A percentile compares a stretch with the other conserved stretches of the same genome.
These are phyloP conservation scores for Trinorchestia longiramus DNA, from an alignment of 1,140 invertebrate genomes.

Conservation along the genomic window DNA sequence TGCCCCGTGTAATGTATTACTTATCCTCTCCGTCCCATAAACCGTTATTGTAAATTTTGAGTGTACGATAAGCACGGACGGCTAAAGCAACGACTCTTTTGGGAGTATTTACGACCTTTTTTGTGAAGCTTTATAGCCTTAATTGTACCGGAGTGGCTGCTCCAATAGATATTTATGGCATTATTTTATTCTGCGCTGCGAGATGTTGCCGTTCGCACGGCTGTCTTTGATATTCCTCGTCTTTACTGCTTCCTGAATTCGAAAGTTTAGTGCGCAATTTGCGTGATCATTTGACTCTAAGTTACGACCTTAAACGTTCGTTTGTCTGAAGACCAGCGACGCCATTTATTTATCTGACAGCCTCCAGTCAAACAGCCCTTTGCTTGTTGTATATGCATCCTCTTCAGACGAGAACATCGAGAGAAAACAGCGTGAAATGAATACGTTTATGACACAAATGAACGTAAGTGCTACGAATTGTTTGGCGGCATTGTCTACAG, in stretches of 20 bases:
- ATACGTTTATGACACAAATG: background rate
- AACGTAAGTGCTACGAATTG: background rate
- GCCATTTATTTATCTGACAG: background rate
- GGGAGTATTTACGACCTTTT: constrained; percentile 33
- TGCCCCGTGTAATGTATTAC: background rate
- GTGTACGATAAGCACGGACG: background rate
- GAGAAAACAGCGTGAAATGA: background rate
- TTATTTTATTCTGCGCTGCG: background rate
- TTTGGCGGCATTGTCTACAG: background rate
- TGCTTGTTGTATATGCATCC: background rate
- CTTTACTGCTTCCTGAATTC: constrained; percentile 33
- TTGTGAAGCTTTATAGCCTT: constrained; percentile 15
- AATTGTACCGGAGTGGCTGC: constrained; percentile 19
- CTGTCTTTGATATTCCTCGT: background rate
- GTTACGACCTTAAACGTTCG: constrained; percentile 20
- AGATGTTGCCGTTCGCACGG: constrained; percentile 19
- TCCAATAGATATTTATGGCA: constrained; percentile 26
- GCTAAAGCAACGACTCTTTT: background rate
- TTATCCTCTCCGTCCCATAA: background rate
- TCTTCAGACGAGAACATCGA: background rate
- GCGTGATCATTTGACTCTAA: background rate
- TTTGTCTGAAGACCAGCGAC: constrained; percentile 20
- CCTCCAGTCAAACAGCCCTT: constrained; percentile 5
- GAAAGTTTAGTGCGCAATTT: constrained; percentile 13
- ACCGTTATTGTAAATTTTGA: constrained; percentile 2